Conservation (phyloP, 1,140 invertebrate species). For the Drosophila rhopaloa region DNA sequence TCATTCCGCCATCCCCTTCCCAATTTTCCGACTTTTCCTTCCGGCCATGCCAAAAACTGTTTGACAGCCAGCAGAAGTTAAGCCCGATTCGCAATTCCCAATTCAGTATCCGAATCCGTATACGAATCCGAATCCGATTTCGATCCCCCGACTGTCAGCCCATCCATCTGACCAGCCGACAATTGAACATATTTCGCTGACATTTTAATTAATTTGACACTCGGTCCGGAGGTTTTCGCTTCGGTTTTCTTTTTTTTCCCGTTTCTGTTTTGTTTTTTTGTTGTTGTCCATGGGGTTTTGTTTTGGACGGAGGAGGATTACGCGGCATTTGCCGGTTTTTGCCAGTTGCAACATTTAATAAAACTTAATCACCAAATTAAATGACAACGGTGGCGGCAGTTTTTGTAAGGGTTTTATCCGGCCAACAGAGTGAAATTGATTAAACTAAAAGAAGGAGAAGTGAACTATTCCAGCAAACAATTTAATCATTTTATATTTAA, state of each 20-base stretch:
- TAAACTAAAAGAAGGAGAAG: not conserved
- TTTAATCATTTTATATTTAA: not conserved
- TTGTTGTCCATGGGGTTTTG: slow-evolving; percentile 15
- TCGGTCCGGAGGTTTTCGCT: slow-evolving; percentile 49
- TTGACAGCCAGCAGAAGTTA: slow-evolving; percentile 56
- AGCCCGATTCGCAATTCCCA: slow-evolving; percentile 16
- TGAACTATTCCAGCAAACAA: too few species aligned
- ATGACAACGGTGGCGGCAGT: slow-evolving; percentile 12
- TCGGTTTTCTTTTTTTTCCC: slow-evolving; percentile 14
- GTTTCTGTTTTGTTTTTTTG: slow-evolving; percentile 1
- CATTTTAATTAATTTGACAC: slow-evolving; percentile 84
- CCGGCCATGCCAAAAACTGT: slow-evolving; percentile 64
- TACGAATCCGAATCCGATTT: slow-evolving; percentile 30
- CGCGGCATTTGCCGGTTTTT: slow-evolving; percentile 41
- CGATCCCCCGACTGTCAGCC: slow-evolving; percentile 4
- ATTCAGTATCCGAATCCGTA: slow-evolving; percentile 1
- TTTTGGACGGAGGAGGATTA: slow-evolving; percentile 41
- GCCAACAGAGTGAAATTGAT: not conserved
- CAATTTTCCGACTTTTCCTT: slow-evolving; percentile 30
- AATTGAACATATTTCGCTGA: slow-evolving; percentile 84
- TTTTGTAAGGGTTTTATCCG: not conserved
- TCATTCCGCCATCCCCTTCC: slow-evolving; percentile 18
- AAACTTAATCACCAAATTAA: slow-evolving; percentile 65
- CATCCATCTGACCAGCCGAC: slow-evolving; percentile 59
- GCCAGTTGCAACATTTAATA: slow-evolving; percentile 64